A percentile compares a stretch with the other conserved stretches of the same genome.
These are phyloP conservation scores for Chamaetylas fuelleborni DNA, from an alignment of 2,113 vertebrate species.

Conservation along the genomic window DNA sequence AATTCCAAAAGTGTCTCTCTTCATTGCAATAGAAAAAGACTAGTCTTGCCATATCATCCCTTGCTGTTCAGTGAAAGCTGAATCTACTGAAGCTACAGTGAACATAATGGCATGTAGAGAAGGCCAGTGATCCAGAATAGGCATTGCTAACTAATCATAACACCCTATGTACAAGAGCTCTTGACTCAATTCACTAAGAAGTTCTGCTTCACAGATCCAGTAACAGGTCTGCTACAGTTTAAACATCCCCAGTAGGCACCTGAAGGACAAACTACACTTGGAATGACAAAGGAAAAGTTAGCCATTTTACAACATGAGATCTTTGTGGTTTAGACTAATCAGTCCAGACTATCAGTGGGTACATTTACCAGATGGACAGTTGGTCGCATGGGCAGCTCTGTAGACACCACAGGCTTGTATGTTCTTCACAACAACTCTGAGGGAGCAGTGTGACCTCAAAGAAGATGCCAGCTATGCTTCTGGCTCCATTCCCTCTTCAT, in stretches of 20 bases:
- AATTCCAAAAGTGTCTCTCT: not conserved
- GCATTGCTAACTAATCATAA: not conserved
- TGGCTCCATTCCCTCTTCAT: not conserved
- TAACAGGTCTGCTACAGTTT: not conserved
- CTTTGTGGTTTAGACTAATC: not conserved
- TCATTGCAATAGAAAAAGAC: not conserved
- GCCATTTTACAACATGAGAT: not conserved
- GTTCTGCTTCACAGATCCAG: not conserved
- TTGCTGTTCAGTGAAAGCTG: not conserved
- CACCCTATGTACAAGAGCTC: not conserved
- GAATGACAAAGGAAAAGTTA: not conserved
- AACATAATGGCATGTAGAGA: not conserved
- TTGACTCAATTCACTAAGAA: not conserved
- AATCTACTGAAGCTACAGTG: not conserved
- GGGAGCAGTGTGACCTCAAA: not conserved
- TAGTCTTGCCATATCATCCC: not conserved
- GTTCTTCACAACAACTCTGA: not conserved
- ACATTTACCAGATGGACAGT: not conserved
- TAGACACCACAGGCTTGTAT: not conserved
- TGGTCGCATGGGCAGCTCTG: not conserved
- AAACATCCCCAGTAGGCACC: not conserved
- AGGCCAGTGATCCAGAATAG: not conserved
- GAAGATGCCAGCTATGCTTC: not conserved
- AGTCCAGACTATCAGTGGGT: not conserved
- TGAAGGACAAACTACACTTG: not conserved